Evolutionary conservation across 35 echinoderm and acorn worm genomes (phyloP), one percentile per base, ranked within the genome.

Genomic region (Apostichopus japonicus): DNA sequence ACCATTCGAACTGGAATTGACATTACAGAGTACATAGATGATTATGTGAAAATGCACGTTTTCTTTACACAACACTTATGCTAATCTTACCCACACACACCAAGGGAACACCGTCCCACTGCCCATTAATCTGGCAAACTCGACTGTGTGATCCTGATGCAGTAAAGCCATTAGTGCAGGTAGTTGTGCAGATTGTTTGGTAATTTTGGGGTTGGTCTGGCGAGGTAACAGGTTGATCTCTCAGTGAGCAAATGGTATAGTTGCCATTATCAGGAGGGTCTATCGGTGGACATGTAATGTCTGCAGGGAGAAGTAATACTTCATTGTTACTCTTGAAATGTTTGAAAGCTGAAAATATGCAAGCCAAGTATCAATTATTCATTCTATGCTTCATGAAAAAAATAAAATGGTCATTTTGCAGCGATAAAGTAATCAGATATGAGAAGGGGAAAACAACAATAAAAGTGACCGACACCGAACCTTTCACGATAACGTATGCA

Each of bases 91-190:
- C 78, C 23, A 11, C 51, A 23, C 78, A 79, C 6, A 27, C 78
- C 11, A 79, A 79, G 23, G 78, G 78, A 13, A 24, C 78, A 27
- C 78, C 78, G 51, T 79, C 78, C 78, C 78, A 79, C 10, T 23
- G 23, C 14, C 78, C 78, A 79, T 79, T 23, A 53, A 79, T 17
- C 78, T 27, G 51, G 22, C 78, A 79, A 13, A 79, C 4, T 79
- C 78, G 23, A 27, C 78, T 53, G 23, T 79, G 23, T 13, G 78
- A 13, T 21, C 78, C 78, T 6, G 10, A 24, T 24, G 23, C 78
- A 23, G 78, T 79, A 79, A 79, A 79, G 10, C 78, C 78, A 27
- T 13, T 22, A 79, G 1, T 16, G 51, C 78, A 79, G 78, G 27
- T 33, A 33, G 27, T 33, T 33, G 27, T 33, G 27, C 27, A 33